A percentile compares a stretch with the other conserved stretches of the same genome.
Conservation (phyloP, 2,888 invertebrate genomes). For the Xestoiulus laeticollis region DNA sequence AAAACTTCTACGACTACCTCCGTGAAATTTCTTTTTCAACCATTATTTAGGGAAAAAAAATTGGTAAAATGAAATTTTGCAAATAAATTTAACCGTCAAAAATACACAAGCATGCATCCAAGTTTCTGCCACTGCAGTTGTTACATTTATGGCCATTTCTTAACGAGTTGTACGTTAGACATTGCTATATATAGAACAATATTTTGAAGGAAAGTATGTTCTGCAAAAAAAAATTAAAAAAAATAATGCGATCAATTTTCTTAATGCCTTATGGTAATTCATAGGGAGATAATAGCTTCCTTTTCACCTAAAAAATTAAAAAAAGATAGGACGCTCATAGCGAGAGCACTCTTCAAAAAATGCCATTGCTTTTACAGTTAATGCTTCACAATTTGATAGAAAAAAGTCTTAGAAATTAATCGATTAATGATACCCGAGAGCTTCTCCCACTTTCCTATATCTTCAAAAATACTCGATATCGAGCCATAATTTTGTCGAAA, state of each 20-base stretch:
- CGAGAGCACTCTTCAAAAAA: constrained; percentile 3
- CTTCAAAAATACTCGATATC: neutral
- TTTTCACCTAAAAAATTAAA: neutral
- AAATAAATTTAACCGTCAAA: too few species aligned
- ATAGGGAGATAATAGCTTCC: neutral
- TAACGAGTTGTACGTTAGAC: neutral
- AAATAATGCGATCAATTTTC: constrained; percentile 35
- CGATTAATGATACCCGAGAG: constrained; percentile 34
- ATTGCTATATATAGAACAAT: neutral
- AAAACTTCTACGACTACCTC: too few species aligned
- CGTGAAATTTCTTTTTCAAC: too few species aligned
- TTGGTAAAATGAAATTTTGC: neutral
- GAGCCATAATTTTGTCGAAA: neutral
- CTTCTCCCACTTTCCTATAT: neutral
- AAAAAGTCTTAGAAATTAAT: constrained; percentile 4
- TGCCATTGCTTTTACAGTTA: constrained; percentile 27
- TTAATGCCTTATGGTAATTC: constrained; percentile 1
- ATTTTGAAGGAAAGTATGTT: neutral
- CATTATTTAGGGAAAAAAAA: too few species aligned
- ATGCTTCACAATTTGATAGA: constrained; percentile 22
- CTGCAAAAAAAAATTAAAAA: neutral
- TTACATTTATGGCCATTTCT: neutral
- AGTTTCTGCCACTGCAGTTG: too few species aligned
- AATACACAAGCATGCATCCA: too few species aligned
- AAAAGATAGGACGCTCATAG: neutral